phyloP scores from a whole-genome alignment of 2,113 vertebrate species.

The Gracilinanus agilis region DNA sequence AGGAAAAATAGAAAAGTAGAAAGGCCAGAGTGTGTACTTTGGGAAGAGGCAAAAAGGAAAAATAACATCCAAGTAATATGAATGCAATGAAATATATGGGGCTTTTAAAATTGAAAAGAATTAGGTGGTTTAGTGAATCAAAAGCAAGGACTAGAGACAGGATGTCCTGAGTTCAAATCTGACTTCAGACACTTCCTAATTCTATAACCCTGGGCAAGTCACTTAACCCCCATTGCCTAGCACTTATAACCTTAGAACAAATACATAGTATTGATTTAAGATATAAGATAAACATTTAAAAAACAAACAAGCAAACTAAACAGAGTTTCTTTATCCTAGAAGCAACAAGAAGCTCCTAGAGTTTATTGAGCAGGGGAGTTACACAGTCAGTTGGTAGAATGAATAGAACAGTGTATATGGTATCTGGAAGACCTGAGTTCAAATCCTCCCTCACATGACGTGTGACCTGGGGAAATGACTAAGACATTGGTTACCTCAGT shows the following conservation, averaged over 20 bases:
- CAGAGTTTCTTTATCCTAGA: not conserved
- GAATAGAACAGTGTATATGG: not conserved
- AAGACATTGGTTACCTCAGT: not conserved
- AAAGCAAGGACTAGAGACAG: too few species aligned
- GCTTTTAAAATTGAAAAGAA: not conserved
- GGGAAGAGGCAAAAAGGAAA: not conserved
- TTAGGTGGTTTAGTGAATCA: too few species aligned
- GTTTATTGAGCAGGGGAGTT: not conserved
- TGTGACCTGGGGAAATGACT: not conserved
- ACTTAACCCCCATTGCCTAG: too few species aligned
- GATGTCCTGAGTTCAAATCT: too few species aligned
- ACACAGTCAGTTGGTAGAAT: too few species aligned
- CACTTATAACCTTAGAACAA: too few species aligned
- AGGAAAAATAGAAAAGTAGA: not conserved
- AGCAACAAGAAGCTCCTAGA: not conserved
- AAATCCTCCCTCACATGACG: not conserved
- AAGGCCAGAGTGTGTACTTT: not conserved
- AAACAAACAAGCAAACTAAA: too few species aligned
- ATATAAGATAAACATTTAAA: too few species aligned
- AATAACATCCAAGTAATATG: not conserved
- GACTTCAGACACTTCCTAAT: too few species aligned
- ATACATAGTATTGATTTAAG: too few species aligned
- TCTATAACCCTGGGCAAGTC: too few species aligned
- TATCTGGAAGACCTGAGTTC: not conserved
- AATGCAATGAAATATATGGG: not conserved